These are phyloP conservation scores for Nettapus auritus DNA, from an alignment of 2,113 vertebrate species.

Conservation along the genomic window DNA sequence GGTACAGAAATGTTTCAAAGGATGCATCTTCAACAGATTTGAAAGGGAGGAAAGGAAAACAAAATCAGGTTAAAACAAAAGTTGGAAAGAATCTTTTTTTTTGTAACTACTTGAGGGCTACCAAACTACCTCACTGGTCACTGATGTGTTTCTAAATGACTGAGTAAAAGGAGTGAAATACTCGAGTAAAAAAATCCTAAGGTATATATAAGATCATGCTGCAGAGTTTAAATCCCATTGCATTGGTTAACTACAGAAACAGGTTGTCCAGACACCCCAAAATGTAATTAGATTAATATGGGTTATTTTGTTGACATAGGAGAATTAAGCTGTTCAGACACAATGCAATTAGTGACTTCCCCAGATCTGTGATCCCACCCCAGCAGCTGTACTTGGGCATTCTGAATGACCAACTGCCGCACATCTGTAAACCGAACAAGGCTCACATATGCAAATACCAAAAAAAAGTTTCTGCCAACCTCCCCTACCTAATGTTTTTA, in stretches of 20 bases:
- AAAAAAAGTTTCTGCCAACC: conserved; percentile 5
- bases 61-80: background rate
- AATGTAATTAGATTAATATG: fast-evolving
- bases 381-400: background rate
- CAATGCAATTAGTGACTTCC: background rate
- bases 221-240: background rate
- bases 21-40: background rate
- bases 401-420: background rate
- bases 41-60: background rate
- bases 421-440: background rate
- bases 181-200: fast-evolving
- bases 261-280: background rate
- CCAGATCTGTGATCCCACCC: background rate
- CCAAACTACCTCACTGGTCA: background rate
- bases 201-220: background rate
- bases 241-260: background rate
- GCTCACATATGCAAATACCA: background rate
- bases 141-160: background rate
- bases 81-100: background rate
- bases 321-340: background rate
- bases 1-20: background rate
- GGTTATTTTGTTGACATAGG: background rate
- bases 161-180: background rate
- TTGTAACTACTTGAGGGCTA: background rate
- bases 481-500: background rate